Evolutionary conservation across 2,113 vertebrate genomes (phyloP).

Genomic region (Apaloderma vittatum): DNA sequence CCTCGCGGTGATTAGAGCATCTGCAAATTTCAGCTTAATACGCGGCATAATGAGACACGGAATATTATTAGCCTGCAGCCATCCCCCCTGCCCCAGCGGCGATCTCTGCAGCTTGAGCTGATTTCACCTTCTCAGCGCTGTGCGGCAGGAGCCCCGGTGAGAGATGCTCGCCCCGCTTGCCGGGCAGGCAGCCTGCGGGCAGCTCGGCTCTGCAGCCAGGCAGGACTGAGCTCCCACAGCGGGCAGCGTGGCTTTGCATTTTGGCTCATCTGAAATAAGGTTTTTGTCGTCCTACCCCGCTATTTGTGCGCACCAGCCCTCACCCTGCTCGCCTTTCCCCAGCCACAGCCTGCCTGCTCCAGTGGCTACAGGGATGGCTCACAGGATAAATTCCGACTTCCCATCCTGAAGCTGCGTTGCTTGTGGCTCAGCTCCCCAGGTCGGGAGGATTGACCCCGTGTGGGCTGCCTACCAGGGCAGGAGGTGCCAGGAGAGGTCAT

Average conservation of each 20-base stretch:
- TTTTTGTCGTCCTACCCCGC: background rate
- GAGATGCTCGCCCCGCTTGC: background rate
- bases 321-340: background rate
- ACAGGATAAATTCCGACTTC: fast-evolving
- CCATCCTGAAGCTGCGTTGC: background rate
- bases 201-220: background rate
- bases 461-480: background rate
- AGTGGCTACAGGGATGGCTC: background rate
- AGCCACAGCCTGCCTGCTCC: fast-evolving
- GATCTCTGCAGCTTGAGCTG: constrained; percentile 14
- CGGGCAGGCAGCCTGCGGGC: constrained; percentile 9
- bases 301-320: background rate
- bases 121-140: background rate
- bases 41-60: constrained; percentile 58
- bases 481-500: background rate
- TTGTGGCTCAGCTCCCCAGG: fast-evolving
- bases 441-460: fast-evolving
- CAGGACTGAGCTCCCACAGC: background rate
- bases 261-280: background rate
- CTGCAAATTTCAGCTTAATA: constrained; percentile 71
- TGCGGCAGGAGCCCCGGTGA: background rate
- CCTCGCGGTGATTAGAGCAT: constrained; percentile 55
- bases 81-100: constrained; percentile 30
- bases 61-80: constrained; percentile 68
- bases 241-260: background rate